These are phyloP conservation scores for Ibidorhyncha struthersii DNA, from an alignment of 2,113 vertebrate genomes.

Conservation along the genomic window DNA sequence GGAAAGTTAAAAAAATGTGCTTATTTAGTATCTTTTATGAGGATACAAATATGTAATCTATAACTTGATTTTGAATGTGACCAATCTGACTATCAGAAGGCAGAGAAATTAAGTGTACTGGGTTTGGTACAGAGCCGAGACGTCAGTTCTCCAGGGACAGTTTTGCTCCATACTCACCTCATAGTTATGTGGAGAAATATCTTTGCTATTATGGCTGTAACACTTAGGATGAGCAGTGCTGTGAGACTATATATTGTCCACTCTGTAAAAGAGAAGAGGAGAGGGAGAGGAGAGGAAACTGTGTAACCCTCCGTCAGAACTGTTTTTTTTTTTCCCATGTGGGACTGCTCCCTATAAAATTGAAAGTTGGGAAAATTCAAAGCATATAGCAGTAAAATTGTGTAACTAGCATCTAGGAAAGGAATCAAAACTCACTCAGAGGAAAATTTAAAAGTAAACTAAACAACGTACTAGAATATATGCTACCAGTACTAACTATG, in stretches of 20 bases:
- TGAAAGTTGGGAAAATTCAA: not conserved
- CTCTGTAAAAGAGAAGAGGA: constrained; percentile 71
- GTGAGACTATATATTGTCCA: constrained; percentile 95
- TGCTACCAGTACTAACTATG: not conserved
- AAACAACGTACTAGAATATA: not conserved
- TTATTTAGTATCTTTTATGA: no score
- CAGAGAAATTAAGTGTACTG: no score
- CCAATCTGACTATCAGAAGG: no score
- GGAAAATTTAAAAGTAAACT: not conserved
- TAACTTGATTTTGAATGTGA: no score
- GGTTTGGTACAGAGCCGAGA: no score
- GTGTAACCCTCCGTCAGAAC: not conserved
- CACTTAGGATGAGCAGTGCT: constrained; percentile 88
- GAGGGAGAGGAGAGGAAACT: not conserved
- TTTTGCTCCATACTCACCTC: constrained; percentile 82
- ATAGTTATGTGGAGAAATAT: constrained; percentile 89
- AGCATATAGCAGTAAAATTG: not conserved
- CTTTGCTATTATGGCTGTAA: constrained; percentile 90
- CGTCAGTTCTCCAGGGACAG: not conserved
- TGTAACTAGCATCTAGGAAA: not conserved
- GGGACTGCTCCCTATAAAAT: not conserved
- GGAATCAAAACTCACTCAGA: not conserved
- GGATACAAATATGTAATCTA: no score
- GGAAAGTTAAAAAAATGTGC: no score
- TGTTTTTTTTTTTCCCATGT: not conserved